Evolutionary conservation across 2,888 invertebrate genomes (phyloP), one percentile per base, ranked within the genome.

Genomic region (Polymixis lichenea): DNA sequence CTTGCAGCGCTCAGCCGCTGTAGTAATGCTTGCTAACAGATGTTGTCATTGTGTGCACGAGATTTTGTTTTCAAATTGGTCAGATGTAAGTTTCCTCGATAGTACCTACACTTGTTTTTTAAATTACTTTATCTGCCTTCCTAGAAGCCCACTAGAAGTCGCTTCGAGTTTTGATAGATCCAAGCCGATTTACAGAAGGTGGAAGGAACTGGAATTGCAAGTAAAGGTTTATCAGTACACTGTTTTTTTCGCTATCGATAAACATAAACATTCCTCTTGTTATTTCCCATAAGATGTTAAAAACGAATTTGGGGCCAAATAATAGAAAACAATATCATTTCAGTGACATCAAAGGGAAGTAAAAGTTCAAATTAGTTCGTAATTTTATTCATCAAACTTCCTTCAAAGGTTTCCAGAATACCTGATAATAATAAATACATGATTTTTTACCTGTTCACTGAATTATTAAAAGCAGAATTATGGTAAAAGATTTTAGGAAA

Each of bases 351-450:
- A 90, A 90, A 91, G 84, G 77, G 79, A 88, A 90, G 89, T 88
- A 75, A 87, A 90, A 89, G 88, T 89, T 93, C 85, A 90, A 94
- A 93, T 92, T 91, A 92, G 88, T 90, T 92, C 80, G 68, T 91
- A 89, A 92, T 92, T 92, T 89, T 86, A 88, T 90, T 90, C 87
- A 87, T 89, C 82, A 86, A 90, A 91, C 89, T 91, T 90, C 77
- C 83, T 87, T 88, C 86, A 85, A 86, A 88, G 86, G 87, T 87
- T 89, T 85, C 69, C 77, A 77, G 78, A 85, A 84, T 84, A 86
- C 78, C 80, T 86, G 83, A 86, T 82, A 82, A 86, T 86, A 83
- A 85, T 80, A 84, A 87, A 86, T 61, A 77, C 11, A 73, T 71
- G 19, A 61, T 51, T 60, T 75, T 72, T 69, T 72, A 77, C 25